Percentiles rank a stretch among this genome's conserved stretches.
Conservation (phyloP, 1,140 invertebrate species). For the Trigoniulus corallinus region DNA sequence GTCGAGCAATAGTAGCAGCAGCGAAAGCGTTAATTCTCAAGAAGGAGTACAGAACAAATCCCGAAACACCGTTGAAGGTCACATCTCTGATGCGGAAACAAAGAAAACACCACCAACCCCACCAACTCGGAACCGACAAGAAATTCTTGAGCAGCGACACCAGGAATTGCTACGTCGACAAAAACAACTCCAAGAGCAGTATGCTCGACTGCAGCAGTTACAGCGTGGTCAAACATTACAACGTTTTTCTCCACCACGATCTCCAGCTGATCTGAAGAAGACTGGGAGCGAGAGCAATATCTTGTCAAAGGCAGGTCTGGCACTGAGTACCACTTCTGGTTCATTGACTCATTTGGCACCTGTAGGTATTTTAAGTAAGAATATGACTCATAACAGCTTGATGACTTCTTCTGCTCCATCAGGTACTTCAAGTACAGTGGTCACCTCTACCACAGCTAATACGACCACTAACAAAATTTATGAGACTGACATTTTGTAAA, state of each 20-base stretch:
- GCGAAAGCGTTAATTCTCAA: slow-evolving; percentile 59
- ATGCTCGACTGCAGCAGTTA: slow-evolving; percentile 63
- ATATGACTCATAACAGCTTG: slow-evolving; percentile 19
- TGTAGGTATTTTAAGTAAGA: slow-evolving; percentile 10
- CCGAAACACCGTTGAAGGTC: neutral
- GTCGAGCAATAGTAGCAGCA: slow-evolving; percentile 42
- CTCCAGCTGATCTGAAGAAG: slow-evolving; percentile 49
- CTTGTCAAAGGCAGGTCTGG: slow-evolving; percentile 61
- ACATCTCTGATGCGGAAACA: slow-evolving; percentile 17
- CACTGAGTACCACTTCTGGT: slow-evolving; percentile 33
- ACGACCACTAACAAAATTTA: slow-evolving; percentile 53
- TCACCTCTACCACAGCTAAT: slow-evolving; percentile 9
- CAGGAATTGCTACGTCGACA: slow-evolving; percentile 72
- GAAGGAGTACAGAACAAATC: slow-evolving; percentile 29
- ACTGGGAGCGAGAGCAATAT: slow-evolving; percentile 78
- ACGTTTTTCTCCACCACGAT: slow-evolving; percentile 38
- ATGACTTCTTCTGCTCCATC: slow-evolving; percentile 15
- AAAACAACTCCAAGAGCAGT: slow-evolving; percentile 70
- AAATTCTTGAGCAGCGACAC: slow-evolving; percentile 61
- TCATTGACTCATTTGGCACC: slow-evolving; percentile 40
- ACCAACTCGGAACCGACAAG: slow-evolving; percentile 37
- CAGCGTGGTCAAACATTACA: slow-evolving; percentile 50
- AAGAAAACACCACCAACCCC: slow-evolving; percentile 8
- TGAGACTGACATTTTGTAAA: slow-evolving; percentile 64
- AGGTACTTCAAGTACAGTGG: slow-evolving; percentile 13